Percentiles rank a stretch among this genome's conserved stretches.
phyloP scores from a whole-genome alignment of 2,113 vertebrate genomes.

The Pseudopipra pipra region DNA sequence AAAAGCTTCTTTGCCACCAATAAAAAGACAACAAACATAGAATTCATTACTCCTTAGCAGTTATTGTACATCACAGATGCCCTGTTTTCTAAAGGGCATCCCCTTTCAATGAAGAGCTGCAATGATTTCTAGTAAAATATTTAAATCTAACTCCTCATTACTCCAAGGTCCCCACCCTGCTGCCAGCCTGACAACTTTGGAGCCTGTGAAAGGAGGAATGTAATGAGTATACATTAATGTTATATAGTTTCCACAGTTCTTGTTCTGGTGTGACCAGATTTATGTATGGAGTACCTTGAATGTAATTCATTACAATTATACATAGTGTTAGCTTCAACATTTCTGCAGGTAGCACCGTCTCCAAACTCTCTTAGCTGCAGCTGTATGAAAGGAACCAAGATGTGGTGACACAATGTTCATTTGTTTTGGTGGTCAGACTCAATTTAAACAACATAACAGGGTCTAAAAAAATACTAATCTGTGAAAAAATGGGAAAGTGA shows the following conservation, averaged over 20 bases:
- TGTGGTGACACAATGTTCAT: background rate
- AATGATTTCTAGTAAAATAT: slow-evolving; percentile 10
- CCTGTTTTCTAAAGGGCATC: background rate
- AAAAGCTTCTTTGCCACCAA: background rate
- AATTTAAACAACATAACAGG: slow-evolving; percentile 30
- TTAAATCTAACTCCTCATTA: slow-evolving; percentile 19
- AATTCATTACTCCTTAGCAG: background rate
- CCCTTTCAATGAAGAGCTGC: background rate
- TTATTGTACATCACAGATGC: background rate
- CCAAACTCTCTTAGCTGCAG: background rate
- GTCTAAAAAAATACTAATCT: slow-evolving; percentile 48
- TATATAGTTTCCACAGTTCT: slow-evolving; percentile 29
- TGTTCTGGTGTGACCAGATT: slow-evolving; percentile 43
- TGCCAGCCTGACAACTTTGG: background rate
- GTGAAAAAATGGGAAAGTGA: slow-evolving; percentile 25
- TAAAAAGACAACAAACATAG: background rate
- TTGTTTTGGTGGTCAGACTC: slow-evolving; percentile 36
- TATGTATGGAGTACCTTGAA: slow-evolving; percentile 21
- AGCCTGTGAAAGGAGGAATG: slow-evolving; percentile 13
- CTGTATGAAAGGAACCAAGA: background rate
- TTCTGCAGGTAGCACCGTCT: background rate
- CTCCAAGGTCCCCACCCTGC: background rate
- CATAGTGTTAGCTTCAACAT: background rate
- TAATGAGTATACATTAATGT: slow-evolving; percentile 17
- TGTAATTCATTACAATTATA: slow-evolving; percentile 19